Conservation (phyloP, 2,113 vertebrate species). For the Maccullochella peelii region DNA sequence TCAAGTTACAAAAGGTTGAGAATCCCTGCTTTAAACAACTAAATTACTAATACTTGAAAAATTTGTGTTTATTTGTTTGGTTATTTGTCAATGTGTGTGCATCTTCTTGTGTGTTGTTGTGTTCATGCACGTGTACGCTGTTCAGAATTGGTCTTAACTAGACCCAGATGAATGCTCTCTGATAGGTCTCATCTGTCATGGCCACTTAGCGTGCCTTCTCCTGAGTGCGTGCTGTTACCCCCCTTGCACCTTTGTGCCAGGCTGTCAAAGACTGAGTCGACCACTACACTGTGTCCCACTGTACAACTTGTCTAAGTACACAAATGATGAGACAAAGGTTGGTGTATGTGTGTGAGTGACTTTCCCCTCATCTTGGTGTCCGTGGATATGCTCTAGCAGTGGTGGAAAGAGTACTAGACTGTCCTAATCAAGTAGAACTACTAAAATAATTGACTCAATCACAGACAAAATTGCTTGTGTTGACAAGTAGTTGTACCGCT, state of each 20-base stretch:
- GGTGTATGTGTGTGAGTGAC: background rate
- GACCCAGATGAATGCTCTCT: conserved; percentile 25
- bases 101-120: background rate
- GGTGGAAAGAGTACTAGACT: background rate
- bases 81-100: background rate
- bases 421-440: background rate
- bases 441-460: background rate
- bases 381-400: background rate
- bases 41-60: background rate
- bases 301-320: conserved; percentile 19
- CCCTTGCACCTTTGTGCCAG: conserved; percentile 10
- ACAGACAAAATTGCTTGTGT: background rate
- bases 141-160: conserved; percentile 16
- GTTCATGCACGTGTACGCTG: background rate
- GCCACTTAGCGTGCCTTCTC: conserved; percentile 48
- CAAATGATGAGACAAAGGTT: conserved; percentile 10
- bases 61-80: background rate
- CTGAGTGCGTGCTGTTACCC: conserved; percentile 12
- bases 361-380: background rate
- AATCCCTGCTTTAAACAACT: background rate
- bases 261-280: conserved; percentile 32
- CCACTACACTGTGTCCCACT: conserved; percentile 18
- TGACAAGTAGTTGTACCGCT: background rate
- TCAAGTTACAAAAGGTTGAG: no score
- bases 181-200: conserved; percentile 38